These are phyloP conservation scores for Telmatherina bonti DNA, from an alignment of 2,797 vertebrate species.

Conservation along the genomic window DNA sequence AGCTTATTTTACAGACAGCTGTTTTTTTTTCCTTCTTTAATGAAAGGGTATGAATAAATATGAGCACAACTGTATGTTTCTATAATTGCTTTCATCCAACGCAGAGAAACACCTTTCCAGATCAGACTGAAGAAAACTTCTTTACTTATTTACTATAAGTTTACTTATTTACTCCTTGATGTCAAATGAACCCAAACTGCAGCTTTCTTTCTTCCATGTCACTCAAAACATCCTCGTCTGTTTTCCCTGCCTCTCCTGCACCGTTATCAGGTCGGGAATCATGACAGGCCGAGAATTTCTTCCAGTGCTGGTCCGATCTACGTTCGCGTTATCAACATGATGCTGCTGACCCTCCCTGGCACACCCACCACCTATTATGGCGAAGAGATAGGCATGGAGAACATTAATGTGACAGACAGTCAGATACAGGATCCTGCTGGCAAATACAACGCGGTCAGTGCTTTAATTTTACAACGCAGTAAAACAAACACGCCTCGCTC, in stretches of 20 bases:
- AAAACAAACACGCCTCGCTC: neutral
- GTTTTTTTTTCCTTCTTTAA: no score
- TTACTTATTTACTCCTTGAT: neutral
- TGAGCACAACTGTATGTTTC: no score
- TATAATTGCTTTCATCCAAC: no score
- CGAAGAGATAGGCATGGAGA: slow-evolving; percentile 97
- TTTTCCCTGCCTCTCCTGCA: neutral
- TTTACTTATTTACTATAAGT: no score
- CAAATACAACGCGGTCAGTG: slow-evolving; percentile 76
- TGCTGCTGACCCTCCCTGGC: slow-evolving; percentile 94
- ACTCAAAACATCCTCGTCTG: neutral
- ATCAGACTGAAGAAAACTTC: neutral
- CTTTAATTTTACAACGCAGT: neutral
- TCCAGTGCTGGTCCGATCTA: slow-evolving; percentile 87
- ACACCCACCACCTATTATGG: slow-evolving; percentile 96
- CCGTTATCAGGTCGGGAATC: slow-evolving; percentile 88
- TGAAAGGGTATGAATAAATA: no score
- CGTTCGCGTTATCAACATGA: slow-evolving; percentile 89
- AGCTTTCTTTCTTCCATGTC: neutral
- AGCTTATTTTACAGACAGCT: no score
- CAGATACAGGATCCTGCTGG: slow-evolving; percentile 80
- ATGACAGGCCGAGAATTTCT: slow-evolving; percentile 86
- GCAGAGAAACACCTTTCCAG: neutral
- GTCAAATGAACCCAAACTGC: neutral
- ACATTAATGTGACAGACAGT: slow-evolving; percentile 78